Evolutionary conservation across 2,113 vertebrate genomes (phyloP), one percentile per base, ranked within the genome.

Genomic region (Lanius ludovicianus): DNA sequence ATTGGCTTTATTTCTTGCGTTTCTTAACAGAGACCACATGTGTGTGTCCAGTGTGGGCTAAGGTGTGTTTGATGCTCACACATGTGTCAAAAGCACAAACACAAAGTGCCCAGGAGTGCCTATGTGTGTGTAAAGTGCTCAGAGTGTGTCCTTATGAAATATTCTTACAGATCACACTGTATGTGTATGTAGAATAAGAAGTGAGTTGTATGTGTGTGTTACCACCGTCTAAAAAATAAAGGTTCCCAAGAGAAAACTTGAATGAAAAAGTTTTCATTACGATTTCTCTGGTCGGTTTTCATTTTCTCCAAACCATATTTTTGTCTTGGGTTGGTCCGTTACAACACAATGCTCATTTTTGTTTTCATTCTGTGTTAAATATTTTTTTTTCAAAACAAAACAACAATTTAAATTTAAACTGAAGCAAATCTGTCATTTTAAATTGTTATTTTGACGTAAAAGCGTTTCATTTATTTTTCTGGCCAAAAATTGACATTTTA

Each of bases 21-120:
- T 96, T 89, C 70, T 96, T 96, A 96, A 96, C 95, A 91, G 87
- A 89, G 37, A 93, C 82, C 96, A 96, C 85, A 92, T 96, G 95
- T 93, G 82, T 74, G 49, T 50, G 75, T 87, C 77, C 96, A 83
- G 78, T 74, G 57, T 1, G 0, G 50, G 42, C 80, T 69, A 81
- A 53, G 5, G 64, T 15, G 1, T 74, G 75, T 89, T 94, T 83
- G 89, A 46, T 94, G 60, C 73, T 93, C 53, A 63, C 68, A 50
- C 71, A 88, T 12, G 13, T 67, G 56, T 62, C 2, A 13, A 91
- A 87, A 77, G 23, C 81, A 85, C 46, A 80, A 74, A 59, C 13
- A 37, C 8, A 3, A 50, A 91, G 31, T 80, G 63, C 47, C 64
- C 50, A 2, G 2, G 39, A 77, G 50, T 28, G 31, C 16, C 69